Conservation (phyloP, 1,140 invertebrate species). For the Gonatopus flavifemur region DNA sequence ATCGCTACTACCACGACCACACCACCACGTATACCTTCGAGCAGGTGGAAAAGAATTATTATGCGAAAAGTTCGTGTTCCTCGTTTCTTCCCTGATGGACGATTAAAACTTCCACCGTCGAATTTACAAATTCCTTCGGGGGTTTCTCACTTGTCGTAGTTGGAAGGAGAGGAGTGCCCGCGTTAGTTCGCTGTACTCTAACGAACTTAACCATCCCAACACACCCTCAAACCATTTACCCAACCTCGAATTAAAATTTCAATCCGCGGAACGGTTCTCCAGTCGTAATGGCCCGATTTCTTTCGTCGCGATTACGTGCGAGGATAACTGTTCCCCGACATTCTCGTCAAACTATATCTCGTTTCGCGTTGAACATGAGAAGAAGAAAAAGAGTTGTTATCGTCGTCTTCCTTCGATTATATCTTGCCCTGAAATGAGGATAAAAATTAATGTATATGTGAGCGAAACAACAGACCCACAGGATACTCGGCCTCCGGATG, state of each 20-base stretch:
- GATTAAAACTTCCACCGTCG: constrained; percentile 49
- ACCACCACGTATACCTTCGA: no score
- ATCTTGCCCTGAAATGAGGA: no score
- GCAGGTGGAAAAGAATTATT: constrained; percentile 40
- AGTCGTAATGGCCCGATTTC: constrained; percentile 27
- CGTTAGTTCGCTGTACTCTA: constrained; percentile 26
- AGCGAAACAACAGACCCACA: no score
- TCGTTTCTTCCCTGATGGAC: constrained; percentile 47
- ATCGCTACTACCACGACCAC: no score
- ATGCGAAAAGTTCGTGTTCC: constrained; percentile 45
- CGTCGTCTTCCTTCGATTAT: no score
- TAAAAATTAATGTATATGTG: no score
- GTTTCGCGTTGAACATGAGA: not conserved
- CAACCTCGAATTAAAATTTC: constrained; percentile 35
- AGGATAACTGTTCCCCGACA: constrained; percentile 10
- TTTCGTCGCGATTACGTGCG: constrained; percentile 22
- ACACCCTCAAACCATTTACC: constrained; percentile 8
- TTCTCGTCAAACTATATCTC: not conserved
- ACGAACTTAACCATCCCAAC: constrained; percentile 27
- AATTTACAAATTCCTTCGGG: constrained; percentile 50
- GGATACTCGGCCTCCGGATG: no score
- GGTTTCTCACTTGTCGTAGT: no score
- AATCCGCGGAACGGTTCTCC: constrained; percentile 26
- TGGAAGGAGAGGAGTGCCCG: not conserved
- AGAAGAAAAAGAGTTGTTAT: no score